These are phyloP conservation scores for Lypha dubia DNA, from an alignment of 2,888 invertebrate species.

Conservation along the genomic window DNA sequence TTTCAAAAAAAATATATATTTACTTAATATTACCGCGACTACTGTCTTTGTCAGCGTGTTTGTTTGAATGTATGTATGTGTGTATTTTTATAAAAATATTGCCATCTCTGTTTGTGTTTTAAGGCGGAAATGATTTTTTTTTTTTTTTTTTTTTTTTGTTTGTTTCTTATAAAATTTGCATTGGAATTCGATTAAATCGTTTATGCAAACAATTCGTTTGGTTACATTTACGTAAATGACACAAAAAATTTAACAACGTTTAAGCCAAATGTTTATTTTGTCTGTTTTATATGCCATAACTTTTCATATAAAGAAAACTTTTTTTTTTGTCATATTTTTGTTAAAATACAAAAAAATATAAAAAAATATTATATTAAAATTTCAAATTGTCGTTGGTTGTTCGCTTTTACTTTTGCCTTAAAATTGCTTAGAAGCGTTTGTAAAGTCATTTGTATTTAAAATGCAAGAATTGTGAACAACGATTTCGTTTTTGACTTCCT, in stretches of 20 bases:
- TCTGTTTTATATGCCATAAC: constrained; percentile 40
- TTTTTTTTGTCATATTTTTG: constrained; percentile 46
- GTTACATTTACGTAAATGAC: constrained; percentile 72
- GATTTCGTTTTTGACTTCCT: constrained; percentile 43
- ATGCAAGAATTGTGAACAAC: constrained; percentile 37
- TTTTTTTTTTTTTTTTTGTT: no score
- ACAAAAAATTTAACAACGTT: constrained; percentile 57
- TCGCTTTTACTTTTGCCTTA: not conserved
- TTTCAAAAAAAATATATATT: constrained; percentile 60
- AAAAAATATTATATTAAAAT: no score
- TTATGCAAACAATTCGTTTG: constrained; percentile 80
- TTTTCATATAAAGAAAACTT: constrained; percentile 43
- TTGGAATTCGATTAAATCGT: constrained; percentile 83
- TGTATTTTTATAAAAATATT: constrained; percentile 29
- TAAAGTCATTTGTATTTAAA: constrained; percentile 19
- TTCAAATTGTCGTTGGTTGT: constrained; percentile 15
- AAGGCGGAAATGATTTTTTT: constrained; percentile 81
- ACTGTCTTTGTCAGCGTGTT: not conserved
- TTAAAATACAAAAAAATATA: no score
- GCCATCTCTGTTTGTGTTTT: not conserved
- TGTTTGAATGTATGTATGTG: not conserved
- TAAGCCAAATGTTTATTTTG: constrained; percentile 50
- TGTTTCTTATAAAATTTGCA: constrained; percentile 81
- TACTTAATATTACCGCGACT: constrained; percentile 43
- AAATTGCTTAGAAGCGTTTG: constrained; percentile 1